A percentile compares a stretch with the other conserved stretches of the same genome.
Evolutionary conservation across 2,888 invertebrate genomes (phyloP).

Genomic region (Eugnorisma glareosa): DNA sequence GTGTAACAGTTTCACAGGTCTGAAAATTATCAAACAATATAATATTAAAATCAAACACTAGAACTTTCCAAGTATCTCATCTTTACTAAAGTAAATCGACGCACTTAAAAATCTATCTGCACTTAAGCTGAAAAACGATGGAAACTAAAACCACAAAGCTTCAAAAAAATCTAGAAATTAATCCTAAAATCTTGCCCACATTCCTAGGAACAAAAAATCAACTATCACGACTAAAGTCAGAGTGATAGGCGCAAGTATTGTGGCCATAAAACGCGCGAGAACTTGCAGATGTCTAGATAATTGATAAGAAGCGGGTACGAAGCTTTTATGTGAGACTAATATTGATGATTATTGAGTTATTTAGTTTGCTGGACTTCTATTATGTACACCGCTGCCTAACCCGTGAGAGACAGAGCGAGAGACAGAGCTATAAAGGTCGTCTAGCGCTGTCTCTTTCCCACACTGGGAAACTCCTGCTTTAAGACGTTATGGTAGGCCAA

Average conservation of each 20-base stretch:
- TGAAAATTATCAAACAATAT: background rate
- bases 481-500: too few relatives aligned
- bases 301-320: conserved; percentile 21
- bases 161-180: conserved; percentile 5
- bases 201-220: conserved; percentile 43
- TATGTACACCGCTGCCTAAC: too few relatives aligned
- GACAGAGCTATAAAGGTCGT: too few relatives aligned
- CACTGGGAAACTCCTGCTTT: too few relatives aligned
- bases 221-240: conserved; percentile 50
- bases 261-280: conserved; percentile 61
- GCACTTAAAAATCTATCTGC: background rate
- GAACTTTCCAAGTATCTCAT: background rate
- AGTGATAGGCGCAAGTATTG: conserved; percentile 47
- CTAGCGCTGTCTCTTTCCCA: too few relatives aligned
- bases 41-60: background rate
- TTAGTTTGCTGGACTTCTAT: too few relatives aligned
- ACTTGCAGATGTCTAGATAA: background rate
- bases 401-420: too few relatives aligned
- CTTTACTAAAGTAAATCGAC: background rate
- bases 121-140: background rate
- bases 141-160: background rate
- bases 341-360: conserved; percentile 5
- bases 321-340: conserved; percentile 8
- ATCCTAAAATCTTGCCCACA: background rate
- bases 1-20: too few relatives aligned